phyloP scores from a whole-genome alignment of 1,140 invertebrate species.

The Triops cancriformis region DNA sequence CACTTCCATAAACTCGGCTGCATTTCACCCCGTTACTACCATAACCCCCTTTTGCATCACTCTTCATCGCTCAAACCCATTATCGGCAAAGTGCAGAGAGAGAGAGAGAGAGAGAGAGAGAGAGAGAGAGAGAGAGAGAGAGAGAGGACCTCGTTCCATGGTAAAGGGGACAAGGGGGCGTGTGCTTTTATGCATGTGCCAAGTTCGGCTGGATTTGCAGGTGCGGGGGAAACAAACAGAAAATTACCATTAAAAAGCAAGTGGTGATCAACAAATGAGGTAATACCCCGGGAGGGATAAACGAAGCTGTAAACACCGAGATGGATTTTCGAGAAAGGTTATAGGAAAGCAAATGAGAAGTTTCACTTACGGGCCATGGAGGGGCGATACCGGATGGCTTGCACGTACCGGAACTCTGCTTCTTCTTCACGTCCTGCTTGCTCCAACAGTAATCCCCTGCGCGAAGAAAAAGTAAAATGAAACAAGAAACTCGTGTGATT shows the following conservation, averaged over 20 bases:
- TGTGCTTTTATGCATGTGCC: neutral
- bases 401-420: slow-evolving; percentile 23
- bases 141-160: too few relatives aligned
- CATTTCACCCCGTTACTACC: neutral
- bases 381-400: slow-evolving; percentile 26
- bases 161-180: too few relatives aligned
- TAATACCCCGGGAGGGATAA: neutral
- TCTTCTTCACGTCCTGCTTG: slow-evolving; percentile 25
- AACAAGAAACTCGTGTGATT: neutral
- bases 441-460: slow-evolving; percentile 25
- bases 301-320: neutral
- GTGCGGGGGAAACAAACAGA: neutral
- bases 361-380: slow-evolving; percentile 24
- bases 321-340: slow-evolving; percentile 5
- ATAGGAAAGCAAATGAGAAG: slow-evolving; percentile 1
- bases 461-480: neutral
- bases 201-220: neutral
- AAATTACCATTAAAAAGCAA: neutral
- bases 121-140: neutral
- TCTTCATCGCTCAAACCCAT: slow-evolving; percentile 1
- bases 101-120: neutral
- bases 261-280: neutral
- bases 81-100: neutral
- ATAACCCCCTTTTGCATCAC: neutral
- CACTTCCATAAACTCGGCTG: neutral